Conservation (phyloP, 1,140 invertebrate species). For the Aporrectodea caliginosa region DNA sequence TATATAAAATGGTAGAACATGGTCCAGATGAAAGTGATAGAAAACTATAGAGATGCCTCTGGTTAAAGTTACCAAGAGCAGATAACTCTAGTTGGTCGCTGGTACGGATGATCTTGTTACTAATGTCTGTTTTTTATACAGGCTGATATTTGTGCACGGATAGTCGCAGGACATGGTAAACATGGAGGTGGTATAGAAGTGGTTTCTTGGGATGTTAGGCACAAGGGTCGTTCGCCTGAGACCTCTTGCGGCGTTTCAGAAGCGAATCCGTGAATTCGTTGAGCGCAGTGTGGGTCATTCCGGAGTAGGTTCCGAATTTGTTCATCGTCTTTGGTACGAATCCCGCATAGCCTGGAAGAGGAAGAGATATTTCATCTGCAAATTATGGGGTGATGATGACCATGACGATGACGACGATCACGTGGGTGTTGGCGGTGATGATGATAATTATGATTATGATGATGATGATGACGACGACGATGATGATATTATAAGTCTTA, state of each 20-base stretch:
- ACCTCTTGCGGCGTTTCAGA: background rate
- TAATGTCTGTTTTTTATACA: too few species aligned
- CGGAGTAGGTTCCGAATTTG: background rate
- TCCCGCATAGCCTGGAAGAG: background rate
- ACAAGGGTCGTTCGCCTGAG: background rate
- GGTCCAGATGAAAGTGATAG: too few species aligned
- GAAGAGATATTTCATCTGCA: too few species aligned
- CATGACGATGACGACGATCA: background rate
- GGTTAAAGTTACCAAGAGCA: too few species aligned
- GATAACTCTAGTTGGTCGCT: too few species aligned
- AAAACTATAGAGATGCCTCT: too few species aligned
- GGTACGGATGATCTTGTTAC: too few species aligned
- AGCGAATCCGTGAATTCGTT: background rate
- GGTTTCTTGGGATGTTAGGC: background rate
- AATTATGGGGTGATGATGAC: background rate
- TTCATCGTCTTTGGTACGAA: background rate
- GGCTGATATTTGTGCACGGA: background rate
- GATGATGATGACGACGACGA: background rate
- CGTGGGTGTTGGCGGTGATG: background rate
- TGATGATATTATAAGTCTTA: background rate
- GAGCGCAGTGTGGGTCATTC: background rate
- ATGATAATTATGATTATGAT: background rate
- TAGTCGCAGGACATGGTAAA: background rate
- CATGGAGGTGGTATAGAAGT: background rate
- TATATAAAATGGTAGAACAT: too few species aligned